Conservation (phyloP, 2,888 invertebrate genomes). For the Oxytorus armatus region DNA sequence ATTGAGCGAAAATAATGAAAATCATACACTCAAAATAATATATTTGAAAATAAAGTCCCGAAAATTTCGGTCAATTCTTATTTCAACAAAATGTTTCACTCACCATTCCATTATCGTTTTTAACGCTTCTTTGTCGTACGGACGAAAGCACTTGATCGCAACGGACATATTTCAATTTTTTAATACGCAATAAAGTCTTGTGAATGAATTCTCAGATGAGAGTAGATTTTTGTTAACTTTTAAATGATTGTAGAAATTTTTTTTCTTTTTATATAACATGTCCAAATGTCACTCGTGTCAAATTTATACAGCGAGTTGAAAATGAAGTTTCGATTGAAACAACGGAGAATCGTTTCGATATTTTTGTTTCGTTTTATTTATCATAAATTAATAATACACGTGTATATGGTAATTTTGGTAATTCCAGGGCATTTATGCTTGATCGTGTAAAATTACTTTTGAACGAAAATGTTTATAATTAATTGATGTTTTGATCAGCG, state of each 20-base stretch:
- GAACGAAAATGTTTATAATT: not conserved
- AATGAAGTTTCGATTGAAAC: slow-evolving; percentile 15
- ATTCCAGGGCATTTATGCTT: not conserved
- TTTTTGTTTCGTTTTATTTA: slow-evolving; percentile 14
- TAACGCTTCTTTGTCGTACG: slow-evolving; percentile 61
- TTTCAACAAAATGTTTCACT: slow-evolving; percentile 2
- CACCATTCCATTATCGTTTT: slow-evolving; percentile 69
- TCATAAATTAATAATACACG: not conserved
- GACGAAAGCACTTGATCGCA: slow-evolving; percentile 68
- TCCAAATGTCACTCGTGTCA: slow-evolving; percentile 39
- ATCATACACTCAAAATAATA: not conserved
- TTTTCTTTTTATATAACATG: not conserved
- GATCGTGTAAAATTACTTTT: not conserved
- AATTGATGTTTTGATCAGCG: slow-evolving; percentile 15
- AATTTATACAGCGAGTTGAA: slow-evolving; percentile 4
- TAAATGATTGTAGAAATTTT: not conserved
- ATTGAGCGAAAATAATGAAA: slow-evolving; percentile 4
- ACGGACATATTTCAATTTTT: slow-evolving; percentile 67
- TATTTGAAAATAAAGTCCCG: not conserved
- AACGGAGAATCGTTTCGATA: slow-evolving; percentile 2
- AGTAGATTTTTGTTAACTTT: not conserved
- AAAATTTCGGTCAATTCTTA: no score
- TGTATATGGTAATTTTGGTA: not conserved
- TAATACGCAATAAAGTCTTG: not conserved
- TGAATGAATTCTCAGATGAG: not conserved